These are phyloP conservation scores for Collichthys lucidus DNA, from an alignment of 2,113 vertebrate genomes.

Conservation along the genomic window DNA sequence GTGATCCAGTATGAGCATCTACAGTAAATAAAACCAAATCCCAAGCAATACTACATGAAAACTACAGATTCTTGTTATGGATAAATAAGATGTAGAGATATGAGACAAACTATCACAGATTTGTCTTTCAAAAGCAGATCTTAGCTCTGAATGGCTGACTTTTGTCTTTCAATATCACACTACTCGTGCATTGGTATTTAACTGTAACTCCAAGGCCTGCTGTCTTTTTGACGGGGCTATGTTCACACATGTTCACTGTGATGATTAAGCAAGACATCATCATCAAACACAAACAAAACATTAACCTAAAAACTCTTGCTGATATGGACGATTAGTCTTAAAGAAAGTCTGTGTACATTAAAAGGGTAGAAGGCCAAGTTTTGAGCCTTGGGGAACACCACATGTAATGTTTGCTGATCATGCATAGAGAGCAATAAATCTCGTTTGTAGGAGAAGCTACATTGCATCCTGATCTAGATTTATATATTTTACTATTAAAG, in stretches of 20 bases:
- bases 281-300: too few species aligned
- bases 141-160: neutral
- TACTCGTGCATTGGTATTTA: too few species aligned
- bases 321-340: neutral
- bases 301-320: neutral
- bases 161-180: neutral
- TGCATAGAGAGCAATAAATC: neutral
- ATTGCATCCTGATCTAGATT: neutral
- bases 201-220: neutral
- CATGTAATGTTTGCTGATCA: too few species aligned
- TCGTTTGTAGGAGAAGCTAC: neutral
- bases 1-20: neutral
- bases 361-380: neutral
- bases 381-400: neutral
- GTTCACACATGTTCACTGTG: neutral
- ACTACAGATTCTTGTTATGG: neutral
- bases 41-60: neutral
- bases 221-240: neutral
- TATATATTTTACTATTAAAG: neutral
- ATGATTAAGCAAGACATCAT: too few species aligned
- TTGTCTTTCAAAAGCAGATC: neutral
- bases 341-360: neutral
- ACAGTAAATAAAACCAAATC: conserved; percentile 1
- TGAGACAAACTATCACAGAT: neutral
- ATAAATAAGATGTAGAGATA: neutral